These are phyloP conservation scores for Anastatus disparis DNA, from an alignment of 1,140 invertebrate species.

Conservation along the genomic window DNA sequence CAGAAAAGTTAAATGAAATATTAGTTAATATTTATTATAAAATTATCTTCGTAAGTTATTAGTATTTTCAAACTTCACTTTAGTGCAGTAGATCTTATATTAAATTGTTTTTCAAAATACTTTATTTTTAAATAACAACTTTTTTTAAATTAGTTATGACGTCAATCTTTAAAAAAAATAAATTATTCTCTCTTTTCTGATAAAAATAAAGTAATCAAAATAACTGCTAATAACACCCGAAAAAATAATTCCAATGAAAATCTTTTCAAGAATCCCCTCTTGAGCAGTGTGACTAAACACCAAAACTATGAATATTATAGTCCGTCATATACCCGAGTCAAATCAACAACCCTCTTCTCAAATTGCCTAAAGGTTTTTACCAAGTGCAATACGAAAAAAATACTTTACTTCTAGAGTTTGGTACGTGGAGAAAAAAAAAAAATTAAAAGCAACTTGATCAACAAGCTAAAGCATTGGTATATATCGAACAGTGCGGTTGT, in stretches of 20 bases:
- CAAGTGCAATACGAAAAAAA: constrained; percentile 32
- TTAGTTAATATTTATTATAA: no score
- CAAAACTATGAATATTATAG: constrained; percentile 34
- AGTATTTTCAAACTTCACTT: no score
- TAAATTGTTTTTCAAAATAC: no score
- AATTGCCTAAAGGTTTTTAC: constrained; percentile 5
- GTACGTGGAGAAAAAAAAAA: no score
- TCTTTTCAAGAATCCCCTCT: neutral
- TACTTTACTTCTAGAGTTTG: constrained; percentile 1
- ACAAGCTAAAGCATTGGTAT: constrained; percentile 15
- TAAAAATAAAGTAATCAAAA: neutral
- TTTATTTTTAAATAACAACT: no score
- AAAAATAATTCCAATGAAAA: constrained; percentile 8
- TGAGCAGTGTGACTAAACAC: constrained; percentile 25
- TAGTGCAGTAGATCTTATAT: no score
- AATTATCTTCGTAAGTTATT: no score
- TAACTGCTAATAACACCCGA: neutral
- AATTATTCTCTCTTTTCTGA: no score
- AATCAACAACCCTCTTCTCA: neutral
- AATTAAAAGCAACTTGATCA: constrained; percentile 28
- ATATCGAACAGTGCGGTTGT: no score
- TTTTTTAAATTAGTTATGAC: no score
- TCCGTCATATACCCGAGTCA: neutral
- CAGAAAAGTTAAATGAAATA: no score
- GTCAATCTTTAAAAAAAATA: no score